Conservation (phyloP, 2,888 invertebrate genomes). For the Trachelus tabidus region DNA sequence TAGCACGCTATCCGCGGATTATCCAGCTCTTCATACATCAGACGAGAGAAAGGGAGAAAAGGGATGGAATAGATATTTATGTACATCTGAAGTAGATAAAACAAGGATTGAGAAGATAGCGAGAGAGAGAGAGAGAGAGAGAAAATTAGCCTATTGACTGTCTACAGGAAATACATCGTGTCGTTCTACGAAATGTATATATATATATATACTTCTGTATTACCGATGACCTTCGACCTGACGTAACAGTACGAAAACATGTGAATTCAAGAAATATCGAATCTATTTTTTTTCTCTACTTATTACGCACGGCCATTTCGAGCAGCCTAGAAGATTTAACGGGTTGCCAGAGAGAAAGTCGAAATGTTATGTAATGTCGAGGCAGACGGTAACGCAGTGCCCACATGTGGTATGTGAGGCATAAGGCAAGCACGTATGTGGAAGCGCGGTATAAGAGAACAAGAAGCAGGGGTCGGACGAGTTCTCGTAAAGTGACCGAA, state of each 20-base stretch:
- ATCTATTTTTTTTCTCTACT: neutral
- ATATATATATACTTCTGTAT: neutral
- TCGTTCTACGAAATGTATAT: neutral
- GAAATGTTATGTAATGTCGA: neutral
- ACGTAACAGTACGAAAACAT: neutral
- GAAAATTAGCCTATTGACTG: neutral
- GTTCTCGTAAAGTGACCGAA: neutral
- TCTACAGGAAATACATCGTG: neutral
- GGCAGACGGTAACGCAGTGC: neutral
- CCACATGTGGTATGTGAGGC: neutral
- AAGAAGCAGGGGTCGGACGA: neutral
- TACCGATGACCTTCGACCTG: neutral
- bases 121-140: neutral
- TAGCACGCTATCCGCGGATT: slow-evolving; percentile 57
- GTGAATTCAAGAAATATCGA: neutral
- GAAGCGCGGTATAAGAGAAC: neutral
- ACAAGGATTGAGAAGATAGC: neutral
- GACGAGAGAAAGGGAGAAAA: slow-evolving; percentile 8
- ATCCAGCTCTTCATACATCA: slow-evolving; percentile 48
- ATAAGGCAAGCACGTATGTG: neutral
- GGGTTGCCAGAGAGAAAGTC: neutral
- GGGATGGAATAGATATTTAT: neutral
- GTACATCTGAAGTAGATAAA: neutral
- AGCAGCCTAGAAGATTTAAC: neutral
- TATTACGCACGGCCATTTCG: neutral